Conservation (phyloP, 2,888 invertebrate genomes). For the Lithodes maja region DNA sequence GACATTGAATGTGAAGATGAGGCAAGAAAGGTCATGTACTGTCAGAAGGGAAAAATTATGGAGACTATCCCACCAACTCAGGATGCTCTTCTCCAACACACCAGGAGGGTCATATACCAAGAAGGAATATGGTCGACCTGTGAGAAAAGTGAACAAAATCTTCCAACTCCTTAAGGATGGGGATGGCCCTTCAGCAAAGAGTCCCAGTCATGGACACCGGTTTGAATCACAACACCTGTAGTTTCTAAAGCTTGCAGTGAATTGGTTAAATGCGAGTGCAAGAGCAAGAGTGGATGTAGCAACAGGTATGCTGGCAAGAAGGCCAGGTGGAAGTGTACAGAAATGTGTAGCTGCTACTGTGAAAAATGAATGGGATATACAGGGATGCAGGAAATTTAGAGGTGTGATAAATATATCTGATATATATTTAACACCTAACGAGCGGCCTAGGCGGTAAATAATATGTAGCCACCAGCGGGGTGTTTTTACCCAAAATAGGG, state of each 20-base stretch:
- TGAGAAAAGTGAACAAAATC: conserved; percentile 5
- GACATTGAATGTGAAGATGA: conserved; percentile 1
- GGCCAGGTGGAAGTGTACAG: conserved; percentile 8
- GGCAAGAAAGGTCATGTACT: background rate
- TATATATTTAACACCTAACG: no score
- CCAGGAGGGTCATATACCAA: background rate
- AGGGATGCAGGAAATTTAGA: background rate
- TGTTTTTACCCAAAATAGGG: no score
- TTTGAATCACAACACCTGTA: conserved; percentile 5
- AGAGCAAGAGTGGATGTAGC: background rate
- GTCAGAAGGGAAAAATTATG: conserved; percentile 23
- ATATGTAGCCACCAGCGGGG: no score
- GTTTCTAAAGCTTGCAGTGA: conserved; percentile 11
- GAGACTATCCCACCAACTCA: conserved; percentile 23
- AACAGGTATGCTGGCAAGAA: background rate
- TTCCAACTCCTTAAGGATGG: background rate
- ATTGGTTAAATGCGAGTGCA: conserved; percentile 12
- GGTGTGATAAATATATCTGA: no score
- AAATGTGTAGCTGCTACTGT: conserved; percentile 9
- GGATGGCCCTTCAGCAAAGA: conserved; percentile 5
- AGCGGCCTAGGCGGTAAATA: no score
- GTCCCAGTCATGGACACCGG: background rate
- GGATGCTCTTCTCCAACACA: conserved; percentile 14
- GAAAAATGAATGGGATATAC: background rate
- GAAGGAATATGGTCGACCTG: conserved; percentile 19